phyloP scores from a whole-genome alignment of 1,140 invertebrate genomes.

The Rhysida immarginata region DNA sequence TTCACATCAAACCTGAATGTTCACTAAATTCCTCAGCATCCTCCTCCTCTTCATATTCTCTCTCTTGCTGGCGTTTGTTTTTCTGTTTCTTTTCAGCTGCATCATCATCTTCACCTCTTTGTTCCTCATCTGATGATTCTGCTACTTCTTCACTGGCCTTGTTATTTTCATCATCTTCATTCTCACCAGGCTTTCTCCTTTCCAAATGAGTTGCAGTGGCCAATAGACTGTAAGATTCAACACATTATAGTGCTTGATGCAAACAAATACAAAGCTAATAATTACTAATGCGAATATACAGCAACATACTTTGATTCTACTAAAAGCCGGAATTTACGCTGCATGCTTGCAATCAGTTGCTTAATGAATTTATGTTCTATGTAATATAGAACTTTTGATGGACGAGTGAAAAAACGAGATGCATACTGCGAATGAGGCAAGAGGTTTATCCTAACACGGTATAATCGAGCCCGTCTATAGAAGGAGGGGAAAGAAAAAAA shows the following conservation, averaged over 20 bases:
- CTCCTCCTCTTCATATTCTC: conserved; percentile 64
- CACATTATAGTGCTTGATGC: neutral
- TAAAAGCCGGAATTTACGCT: neutral
- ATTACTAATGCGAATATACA: no score
- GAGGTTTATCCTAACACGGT: conserved; percentile 44
- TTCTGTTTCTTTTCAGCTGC: conserved; percentile 40
- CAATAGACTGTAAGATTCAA: conserved; percentile 2
- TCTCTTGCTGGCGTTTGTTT: conserved; percentile 42
- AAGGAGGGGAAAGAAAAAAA: conserved; percentile 2
- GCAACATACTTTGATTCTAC: conserved; percentile 8
- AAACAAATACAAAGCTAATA: neutral
- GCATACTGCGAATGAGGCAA: conserved; percentile 54
- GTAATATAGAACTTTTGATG: conserved; percentile 40
- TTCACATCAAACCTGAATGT: no score
- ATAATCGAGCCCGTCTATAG: conserved; percentile 21
- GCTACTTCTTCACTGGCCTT: conserved; percentile 33
- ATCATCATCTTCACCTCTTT: conserved; percentile 37
- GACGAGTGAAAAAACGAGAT: conserved; percentile 48
- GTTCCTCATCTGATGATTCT: conserved; percentile 45
- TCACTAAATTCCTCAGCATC: conserved; percentile 33
- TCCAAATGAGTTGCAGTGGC: conserved; percentile 10
- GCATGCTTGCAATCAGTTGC: conserved; percentile 1
- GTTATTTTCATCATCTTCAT: conserved; percentile 22
- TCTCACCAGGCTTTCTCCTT: conserved; percentile 26
- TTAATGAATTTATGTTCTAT: conserved; percentile 33